Evolutionary conservation across 92 coral and sea anemone species (phyloP), one percentile per base, ranked within the genome.

Genomic region (Parazoanthus swiftii): DNA sequence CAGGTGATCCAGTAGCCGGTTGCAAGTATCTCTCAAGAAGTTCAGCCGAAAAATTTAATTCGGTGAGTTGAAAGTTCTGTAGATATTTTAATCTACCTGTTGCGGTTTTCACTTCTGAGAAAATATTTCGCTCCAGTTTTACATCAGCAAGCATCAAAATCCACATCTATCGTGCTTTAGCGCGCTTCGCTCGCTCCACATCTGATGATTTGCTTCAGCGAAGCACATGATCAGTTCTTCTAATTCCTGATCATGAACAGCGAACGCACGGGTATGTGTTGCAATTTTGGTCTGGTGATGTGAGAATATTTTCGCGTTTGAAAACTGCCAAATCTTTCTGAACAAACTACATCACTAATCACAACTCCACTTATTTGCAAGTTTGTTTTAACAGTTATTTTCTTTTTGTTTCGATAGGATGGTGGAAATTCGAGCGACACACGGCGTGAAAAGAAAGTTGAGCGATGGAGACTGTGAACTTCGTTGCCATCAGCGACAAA

Each of bases 401-500:
- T 18, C 5, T 29, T 83, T 36, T 87, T 74, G 21, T 58, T 39
- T 11, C 87, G 51, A 21, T 75, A 95, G 98, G 93, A 95, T 95
- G 98, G 89, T 95, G 87, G 95, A 91, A 54, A 93, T 92, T 85
- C 92, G 96, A 59, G 92, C 67, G 20, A 84, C 77, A 33, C 95
- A 93, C 88, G 98, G 98, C 16, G 94, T 90, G 33, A 95, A 95
- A 90, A 93, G 98, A 73, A 95, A 95, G 85, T 86, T 93, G 38
- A 91, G 92, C 86, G 98, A 95, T 85, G 91, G 88, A 20, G 79
- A 86, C 85, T 48, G 90, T 56, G 94, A 95, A 73, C 89, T 91
- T 59, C 98, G 98, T 91, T 93, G 96, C 92, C 91, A 95, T 86
- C 99, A 95, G 86, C 98, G 98, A 88, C 95, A 97, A 92, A 97